Base-by-base conservation (phyloP, 2,113 vertebrate species). In the Sinocyclocheilus anshuiensis region DNA sequence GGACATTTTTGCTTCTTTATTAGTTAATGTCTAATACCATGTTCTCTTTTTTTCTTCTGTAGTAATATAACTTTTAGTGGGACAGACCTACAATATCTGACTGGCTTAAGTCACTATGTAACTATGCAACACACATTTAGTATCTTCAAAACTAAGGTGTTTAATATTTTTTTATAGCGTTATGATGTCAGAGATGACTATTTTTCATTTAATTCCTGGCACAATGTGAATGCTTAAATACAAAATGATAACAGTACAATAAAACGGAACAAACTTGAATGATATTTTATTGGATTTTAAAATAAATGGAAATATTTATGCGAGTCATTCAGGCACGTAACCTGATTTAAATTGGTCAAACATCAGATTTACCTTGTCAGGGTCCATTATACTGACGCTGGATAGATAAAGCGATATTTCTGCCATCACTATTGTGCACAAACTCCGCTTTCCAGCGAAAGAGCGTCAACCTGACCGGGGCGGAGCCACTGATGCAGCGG, bases 341-440 rank as follows among this genome's bases (percentile, higher is more conserved):
- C 15, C 18, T 13, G 3, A 33, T 7, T n/a, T 59, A 39, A 36
- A 48, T 24, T 29, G 1, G 33, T 39, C 22, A 65, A 42, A 29
- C 50, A 12, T 48, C 1, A 7, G 4, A 88, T 91, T 71, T 80
- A 94, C 93, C 94, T 91, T 88, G 50, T 89, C 53, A 71, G 57
- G 42, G 0, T 91, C 91, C 92, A 91, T 92, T 72, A 94, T 92
- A 0, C 88, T 92, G 0, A 91, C 91, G 88, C 91, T 94, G 0
- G 92, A 90, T 74, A 94, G 91, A 86, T 91, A 93, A 63, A 94
- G 87, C 0, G 92, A 92, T 36, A 93, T 85, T 24, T 93, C 93
- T 61, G 92, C 92, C 94, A 95, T 95, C 82, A 36, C 22, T 75
- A 48, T 80, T 80, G 57, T 80, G 36, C 22, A 11, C 0, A 55